Conservation (phyloP, 2,113 vertebrate species). For the Colaptes auratus region DNA sequence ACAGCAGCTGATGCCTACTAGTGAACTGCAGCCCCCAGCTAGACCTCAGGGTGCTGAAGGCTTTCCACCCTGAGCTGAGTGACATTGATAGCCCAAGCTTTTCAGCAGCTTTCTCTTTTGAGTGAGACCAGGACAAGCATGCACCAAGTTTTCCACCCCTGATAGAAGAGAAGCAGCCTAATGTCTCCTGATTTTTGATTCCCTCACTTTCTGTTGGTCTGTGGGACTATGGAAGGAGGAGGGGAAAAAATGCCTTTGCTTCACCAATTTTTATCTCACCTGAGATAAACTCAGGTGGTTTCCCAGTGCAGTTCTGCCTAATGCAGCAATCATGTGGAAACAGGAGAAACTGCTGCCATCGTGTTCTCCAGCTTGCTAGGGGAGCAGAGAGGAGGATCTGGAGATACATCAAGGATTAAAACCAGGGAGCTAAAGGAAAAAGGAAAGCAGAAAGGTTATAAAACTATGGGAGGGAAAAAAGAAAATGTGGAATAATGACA, state of each 20-base stretch:
- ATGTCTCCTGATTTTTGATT: fast-evolving
- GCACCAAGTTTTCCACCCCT: background rate
- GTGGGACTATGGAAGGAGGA: background rate
- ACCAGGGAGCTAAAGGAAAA: background rate
- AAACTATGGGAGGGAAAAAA: background rate
- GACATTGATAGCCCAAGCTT: background rate
- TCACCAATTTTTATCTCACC: background rate
- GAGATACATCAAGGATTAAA: background rate
- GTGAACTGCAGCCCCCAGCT: background rate
- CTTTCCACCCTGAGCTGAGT: background rate
- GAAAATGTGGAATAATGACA: background rate
- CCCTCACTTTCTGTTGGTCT: background rate
- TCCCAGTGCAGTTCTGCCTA: background rate
- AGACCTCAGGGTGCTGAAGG: background rate
- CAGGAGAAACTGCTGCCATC: background rate
- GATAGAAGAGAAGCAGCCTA: background rate
- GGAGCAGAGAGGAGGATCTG: background rate
- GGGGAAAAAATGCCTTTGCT: background rate
- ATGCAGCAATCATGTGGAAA: background rate
- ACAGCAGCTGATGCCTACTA: background rate
- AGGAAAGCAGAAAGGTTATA: background rate
- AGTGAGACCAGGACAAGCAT: background rate
- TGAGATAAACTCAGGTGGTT: background rate
- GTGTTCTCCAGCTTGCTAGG: background rate
- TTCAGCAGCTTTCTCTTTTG: background rate